These are phyloP conservation scores for Ianthella basta DNA, from an alignment of 37 sponge, comb jelly and placozoan species.

Conservation along the genomic window DNA sequence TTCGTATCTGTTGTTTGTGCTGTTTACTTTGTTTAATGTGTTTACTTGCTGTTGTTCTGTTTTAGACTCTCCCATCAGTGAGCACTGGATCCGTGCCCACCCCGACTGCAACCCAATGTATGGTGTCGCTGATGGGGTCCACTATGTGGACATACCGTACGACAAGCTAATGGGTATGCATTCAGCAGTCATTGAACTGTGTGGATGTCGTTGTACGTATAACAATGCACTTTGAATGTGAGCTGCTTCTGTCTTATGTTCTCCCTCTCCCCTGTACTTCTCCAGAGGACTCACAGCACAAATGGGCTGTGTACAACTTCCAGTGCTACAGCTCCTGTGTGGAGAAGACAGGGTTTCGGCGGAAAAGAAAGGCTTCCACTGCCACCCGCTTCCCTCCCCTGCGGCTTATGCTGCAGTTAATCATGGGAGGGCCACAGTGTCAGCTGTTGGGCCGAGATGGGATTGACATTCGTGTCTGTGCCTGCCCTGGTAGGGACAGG, in stretches of 20 bases:
- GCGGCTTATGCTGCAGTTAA: neutral
- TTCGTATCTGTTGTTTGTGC: too few relatives aligned
- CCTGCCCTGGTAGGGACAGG: conserved; percentile 30
- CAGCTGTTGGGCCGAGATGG: neutral
- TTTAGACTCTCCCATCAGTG: neutral
- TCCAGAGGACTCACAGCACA: neutral
- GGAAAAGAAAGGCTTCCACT: neutral
- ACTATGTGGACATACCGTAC: neutral
- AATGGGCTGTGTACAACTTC: conserved; percentile 13
- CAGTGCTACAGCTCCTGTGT: conserved; percentile 21
- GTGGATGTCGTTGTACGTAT: neutral
- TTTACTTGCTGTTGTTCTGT: neutral
- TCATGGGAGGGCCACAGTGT: neutral
- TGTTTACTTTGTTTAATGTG: too few relatives aligned
- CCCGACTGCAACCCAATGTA: neutral
- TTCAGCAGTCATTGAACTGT: neutral
- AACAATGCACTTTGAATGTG: neutral
- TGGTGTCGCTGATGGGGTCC: neutral
- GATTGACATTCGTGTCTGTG: conserved; percentile 10
- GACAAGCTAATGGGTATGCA: conserved; percentile 4
- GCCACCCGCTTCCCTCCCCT: neutral
- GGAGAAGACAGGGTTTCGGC: neutral
- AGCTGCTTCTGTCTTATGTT: too few relatives aligned
- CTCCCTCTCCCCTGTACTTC: neutral
- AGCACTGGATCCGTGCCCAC: conserved; percentile 3